Evolutionary conservation across 2,797 vertebrate genomes (phyloP).

Genomic region (Propithecus deckenii): DNA sequence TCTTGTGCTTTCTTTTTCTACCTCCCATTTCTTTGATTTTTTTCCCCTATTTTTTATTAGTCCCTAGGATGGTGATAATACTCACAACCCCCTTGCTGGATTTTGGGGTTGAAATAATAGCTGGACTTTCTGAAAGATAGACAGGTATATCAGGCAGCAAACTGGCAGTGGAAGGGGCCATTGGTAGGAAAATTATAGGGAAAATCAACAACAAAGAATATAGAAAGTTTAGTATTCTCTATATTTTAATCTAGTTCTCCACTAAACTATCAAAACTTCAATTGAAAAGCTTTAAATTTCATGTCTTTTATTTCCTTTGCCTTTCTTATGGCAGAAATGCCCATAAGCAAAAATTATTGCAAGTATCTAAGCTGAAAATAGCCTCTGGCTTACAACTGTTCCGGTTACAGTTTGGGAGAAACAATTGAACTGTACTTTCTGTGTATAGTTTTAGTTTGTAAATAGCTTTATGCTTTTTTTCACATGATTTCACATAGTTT

Average conservation of each 20-base stretch:
- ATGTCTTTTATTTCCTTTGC: conserved; percentile 13
- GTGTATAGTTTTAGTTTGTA: not conserved
- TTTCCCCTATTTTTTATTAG: not conserved
- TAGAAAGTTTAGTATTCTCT: not conserved
- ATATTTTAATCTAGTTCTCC: not conserved
- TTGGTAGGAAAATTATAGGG: not conserved
- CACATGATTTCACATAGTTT: not conserved
- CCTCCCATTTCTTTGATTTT: not conserved
- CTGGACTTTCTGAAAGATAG: not conserved
- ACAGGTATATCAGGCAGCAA: not conserved
- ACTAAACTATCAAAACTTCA: not conserved
- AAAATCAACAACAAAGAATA: not conserved
- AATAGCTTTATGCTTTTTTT: not conserved
- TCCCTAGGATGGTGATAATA: not conserved
- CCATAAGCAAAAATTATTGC: not conserved
- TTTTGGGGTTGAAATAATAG: not conserved
- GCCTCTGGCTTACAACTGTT: not conserved
- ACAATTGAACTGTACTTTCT: not conserved
- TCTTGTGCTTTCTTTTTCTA: not conserved
- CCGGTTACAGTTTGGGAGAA: not conserved
- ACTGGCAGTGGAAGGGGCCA: not conserved
- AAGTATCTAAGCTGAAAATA: not conserved
- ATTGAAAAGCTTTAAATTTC: not conserved
- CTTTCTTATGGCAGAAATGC: not conserved
- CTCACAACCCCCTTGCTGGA: not conserved